phyloP scores from a whole-genome alignment of 2,888 invertebrate species.

The Eupsilia transversa region DNA sequence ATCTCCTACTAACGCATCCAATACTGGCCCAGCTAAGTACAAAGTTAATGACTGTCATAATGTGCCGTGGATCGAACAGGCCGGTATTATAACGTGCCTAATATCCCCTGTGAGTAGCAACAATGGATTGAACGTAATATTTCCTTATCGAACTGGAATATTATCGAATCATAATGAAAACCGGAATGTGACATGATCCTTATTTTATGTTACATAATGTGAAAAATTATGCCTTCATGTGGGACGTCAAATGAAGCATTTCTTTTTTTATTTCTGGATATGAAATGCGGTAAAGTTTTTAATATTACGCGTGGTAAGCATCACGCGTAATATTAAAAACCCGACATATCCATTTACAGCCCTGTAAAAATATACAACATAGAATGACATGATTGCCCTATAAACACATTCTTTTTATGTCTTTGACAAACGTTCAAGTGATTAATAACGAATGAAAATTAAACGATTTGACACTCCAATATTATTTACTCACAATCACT shows the following conservation, averaged over 20 bases:
- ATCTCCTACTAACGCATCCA: slow-evolving; percentile 37
- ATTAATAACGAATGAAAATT: slow-evolving; percentile 21
- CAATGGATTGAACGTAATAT: slow-evolving; percentile 42
- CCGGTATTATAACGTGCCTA: slow-evolving; percentile 36
- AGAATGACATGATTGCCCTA: slow-evolving; percentile 18
- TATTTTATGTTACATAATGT: slow-evolving; percentile 31
- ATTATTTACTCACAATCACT: slow-evolving; percentile 18
- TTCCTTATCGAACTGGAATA: slow-evolving; percentile 49
- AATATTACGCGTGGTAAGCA: not conserved
- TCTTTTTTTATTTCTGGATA: slow-evolving; percentile 21
- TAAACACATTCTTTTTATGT: slow-evolving; percentile 10
- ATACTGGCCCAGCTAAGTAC: slow-evolving; percentile 41
- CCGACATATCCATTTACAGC: slow-evolving; percentile 2
- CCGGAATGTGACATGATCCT: slow-evolving; percentile 35
- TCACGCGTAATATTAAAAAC: too few relatives aligned
- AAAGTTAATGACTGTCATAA: slow-evolving; percentile 52
- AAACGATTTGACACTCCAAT: slow-evolving; percentile 10
- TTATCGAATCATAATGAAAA: slow-evolving; percentile 38
- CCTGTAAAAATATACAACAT: slow-evolving; percentile 16
- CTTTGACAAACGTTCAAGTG: not conserved
- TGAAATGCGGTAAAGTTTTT: slow-evolving; percentile 17
- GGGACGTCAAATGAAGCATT: slow-evolving; percentile 7
- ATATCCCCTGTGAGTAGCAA: slow-evolving; percentile 33
- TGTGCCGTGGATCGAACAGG: slow-evolving; percentile 32
- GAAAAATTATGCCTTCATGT: slow-evolving; percentile 19